Percentiles rank a stretch among this genome's conserved stretches.
Evolutionary conservation across 2,888 invertebrate genomes (phyloP).

Genomic region (Litoditis marina): DNA sequence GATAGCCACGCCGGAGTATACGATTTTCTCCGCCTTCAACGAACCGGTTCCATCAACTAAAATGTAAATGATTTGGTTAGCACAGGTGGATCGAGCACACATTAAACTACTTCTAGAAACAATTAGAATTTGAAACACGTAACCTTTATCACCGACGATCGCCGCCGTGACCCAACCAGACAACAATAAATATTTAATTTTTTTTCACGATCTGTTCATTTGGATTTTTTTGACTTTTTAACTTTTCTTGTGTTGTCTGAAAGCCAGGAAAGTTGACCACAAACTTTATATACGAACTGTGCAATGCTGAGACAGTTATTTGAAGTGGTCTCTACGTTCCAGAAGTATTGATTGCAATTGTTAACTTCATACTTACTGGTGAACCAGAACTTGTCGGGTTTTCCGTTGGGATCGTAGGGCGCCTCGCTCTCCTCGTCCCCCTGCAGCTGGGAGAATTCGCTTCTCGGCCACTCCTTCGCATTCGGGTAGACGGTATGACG

Average conservation of each 20-base stretch:
- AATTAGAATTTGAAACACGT: too few relatives aligned
- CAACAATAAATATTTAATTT: too few relatives aligned
- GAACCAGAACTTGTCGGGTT: conserved; percentile 92
- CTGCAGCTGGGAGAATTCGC: conserved; percentile 75
- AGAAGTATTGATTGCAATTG: too few relatives aligned
- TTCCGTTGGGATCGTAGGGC: conserved; percentile 86
- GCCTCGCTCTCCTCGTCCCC: conserved; percentile 67
- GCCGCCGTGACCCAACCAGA: too few relatives aligned
- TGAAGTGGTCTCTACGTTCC: too few relatives aligned
- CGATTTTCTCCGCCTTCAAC: conserved; percentile 90
- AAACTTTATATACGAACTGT: not conserved
- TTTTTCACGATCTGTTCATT: too few relatives aligned
- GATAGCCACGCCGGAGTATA: conserved; percentile 86
- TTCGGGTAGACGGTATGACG: conserved; percentile 74
- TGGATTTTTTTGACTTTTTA: too few relatives aligned
- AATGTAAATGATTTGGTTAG: conserved; percentile 14
- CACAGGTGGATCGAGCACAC: too few relatives aligned
- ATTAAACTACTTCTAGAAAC: too few relatives aligned
- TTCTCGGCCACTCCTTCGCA: conserved; percentile 73
- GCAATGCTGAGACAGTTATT: too few relatives aligned
- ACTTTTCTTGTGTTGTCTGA: too few relatives aligned
- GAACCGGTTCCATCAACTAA: conserved; percentile 87
- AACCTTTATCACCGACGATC: too few relatives aligned
- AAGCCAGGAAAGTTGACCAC: not conserved
- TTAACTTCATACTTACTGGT: conserved; percentile 24